A percentile compares a stretch with the other conserved stretches of the same genome.
Evolutionary conservation across 2,888 invertebrate genomes (phyloP).

Genomic region (Ornithoptera alexandrae): DNA sequence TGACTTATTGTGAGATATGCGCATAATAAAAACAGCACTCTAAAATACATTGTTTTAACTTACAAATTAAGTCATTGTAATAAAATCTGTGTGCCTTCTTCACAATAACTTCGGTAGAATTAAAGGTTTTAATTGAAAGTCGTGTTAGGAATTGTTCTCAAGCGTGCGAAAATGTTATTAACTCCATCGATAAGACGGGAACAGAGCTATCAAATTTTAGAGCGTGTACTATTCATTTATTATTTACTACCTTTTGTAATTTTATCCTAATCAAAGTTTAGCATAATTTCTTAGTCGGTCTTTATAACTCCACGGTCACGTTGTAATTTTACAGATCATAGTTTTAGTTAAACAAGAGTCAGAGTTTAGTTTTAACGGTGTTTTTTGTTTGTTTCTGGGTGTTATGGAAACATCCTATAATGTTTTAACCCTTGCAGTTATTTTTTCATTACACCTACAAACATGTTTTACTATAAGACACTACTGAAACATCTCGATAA

Average conservation of each 20-base stretch:
- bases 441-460: no score
- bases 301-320: no score
- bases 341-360: no score
- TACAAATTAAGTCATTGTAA: constrained; percentile 40
- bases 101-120: constrained; percentile 16
- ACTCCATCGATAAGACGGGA: constrained; percentile 22
- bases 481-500: no score
- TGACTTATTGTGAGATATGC: constrained; percentile 22
- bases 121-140: constrained; percentile 30
- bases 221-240: constrained; percentile 1
- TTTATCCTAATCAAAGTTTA: neutral
- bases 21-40: constrained; percentile 39
- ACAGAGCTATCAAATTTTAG: constrained; percentile 2
- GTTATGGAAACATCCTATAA: no score
- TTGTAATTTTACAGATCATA: no score
- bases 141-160: constrained; percentile 31
- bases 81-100: constrained; percentile 11
- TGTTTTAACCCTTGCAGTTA: no score
- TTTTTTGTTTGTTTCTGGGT: no score
- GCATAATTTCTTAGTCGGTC: no score
- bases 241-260: constrained; percentile 11
- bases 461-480: no score
- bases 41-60: constrained; percentile 39
- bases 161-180: constrained; percentile 33
- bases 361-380: no score